phyloP scores from a whole-genome alignment of 2,797 vertebrate genomes.

The Harpagifer antarcticus region DNA sequence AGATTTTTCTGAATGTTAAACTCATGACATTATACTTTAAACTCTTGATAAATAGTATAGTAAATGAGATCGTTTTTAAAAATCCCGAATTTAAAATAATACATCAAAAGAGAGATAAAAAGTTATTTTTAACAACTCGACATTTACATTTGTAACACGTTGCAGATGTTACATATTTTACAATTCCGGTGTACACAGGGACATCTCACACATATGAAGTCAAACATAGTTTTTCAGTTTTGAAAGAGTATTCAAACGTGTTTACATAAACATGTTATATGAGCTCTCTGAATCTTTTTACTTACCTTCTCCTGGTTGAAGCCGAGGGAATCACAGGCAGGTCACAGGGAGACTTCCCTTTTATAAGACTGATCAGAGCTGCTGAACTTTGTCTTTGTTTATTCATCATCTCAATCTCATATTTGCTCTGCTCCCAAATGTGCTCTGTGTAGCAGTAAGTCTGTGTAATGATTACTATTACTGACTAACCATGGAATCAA shows the following conservation, averaged over 20 bases:
- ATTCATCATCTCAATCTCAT: constrained; percentile 34
- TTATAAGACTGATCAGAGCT: constrained; percentile 31
- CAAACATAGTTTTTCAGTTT: neutral
- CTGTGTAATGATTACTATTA: constrained; percentile 52
- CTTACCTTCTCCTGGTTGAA: constrained; percentile 48
- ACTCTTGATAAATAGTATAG: neutral
- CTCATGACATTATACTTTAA: no score
- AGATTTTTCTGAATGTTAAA: no score
- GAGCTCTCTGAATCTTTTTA: neutral
- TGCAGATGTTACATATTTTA: neutral
- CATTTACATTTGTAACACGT: neutral
- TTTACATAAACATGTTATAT: neutral
- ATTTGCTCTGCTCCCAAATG: constrained; percentile 50
- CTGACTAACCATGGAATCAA: constrained; percentile 1
- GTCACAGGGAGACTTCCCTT: constrained; percentile 5
- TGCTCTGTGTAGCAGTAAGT: constrained; percentile 20
- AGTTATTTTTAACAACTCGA: neutral
- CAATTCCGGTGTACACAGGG: neutral
- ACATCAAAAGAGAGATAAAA: neutral
- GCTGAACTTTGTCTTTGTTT: constrained; percentile 74
- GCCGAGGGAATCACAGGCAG: constrained; percentile 19
- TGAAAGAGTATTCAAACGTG: neutral
- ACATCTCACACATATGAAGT: neutral
- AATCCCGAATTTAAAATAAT: neutral
- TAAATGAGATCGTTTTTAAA: neutral